Percentiles rank a stretch among this genome's conserved stretches.
phyloP scores from a whole-genome alignment of 2,113 vertebrate species.

The Clarias macrocephalus region DNA sequence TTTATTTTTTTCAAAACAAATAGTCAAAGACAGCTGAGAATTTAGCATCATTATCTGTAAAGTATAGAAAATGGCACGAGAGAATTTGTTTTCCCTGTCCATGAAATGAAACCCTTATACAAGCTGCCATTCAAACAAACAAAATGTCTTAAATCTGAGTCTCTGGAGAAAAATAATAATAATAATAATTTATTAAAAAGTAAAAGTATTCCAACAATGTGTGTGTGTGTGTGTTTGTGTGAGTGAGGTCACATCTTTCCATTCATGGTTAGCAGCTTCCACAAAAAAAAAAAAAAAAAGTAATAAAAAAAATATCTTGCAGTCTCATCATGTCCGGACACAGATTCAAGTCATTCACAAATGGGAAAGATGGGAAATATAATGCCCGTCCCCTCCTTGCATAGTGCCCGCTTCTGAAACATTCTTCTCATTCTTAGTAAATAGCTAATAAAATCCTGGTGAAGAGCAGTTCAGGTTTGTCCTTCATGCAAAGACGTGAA shows the following conservation, averaged over 20 bases:
- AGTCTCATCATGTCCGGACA: slow-evolving; percentile 1
- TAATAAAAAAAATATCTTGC: neutral
- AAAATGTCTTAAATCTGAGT: neutral
- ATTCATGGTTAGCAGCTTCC: slow-evolving; percentile 54
- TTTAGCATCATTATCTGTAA: slow-evolving; percentile 29
- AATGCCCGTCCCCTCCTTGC: slow-evolving; percentile 57
- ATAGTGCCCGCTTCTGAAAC: slow-evolving; percentile 40
- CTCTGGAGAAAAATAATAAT: neutral
- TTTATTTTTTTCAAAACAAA: neutral
- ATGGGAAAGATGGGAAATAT: slow-evolving; percentile 27
- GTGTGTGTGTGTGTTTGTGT: slow-evolving; percentile 12
- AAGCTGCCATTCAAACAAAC: slow-evolving; percentile 23
- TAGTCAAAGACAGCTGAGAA: neutral
- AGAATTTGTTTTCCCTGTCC: slow-evolving; percentile 27
- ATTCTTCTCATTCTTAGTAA: neutral
- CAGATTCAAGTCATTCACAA: neutral
- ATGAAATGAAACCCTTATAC: neutral
- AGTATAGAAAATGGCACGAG: slow-evolving; percentile 48
- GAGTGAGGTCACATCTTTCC: slow-evolving; percentile 57
- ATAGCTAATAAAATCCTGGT: neutral
- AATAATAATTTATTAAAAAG: no score
- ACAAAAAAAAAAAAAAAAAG: neutral
- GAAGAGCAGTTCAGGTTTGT: slow-evolving; percentile 2
- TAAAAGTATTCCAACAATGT: neutral
- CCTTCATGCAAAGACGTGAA: neutral